phyloP scores from a whole-genome alignment of 2,797 vertebrate genomes.

The Hydrocynus forskahlii region DNA sequence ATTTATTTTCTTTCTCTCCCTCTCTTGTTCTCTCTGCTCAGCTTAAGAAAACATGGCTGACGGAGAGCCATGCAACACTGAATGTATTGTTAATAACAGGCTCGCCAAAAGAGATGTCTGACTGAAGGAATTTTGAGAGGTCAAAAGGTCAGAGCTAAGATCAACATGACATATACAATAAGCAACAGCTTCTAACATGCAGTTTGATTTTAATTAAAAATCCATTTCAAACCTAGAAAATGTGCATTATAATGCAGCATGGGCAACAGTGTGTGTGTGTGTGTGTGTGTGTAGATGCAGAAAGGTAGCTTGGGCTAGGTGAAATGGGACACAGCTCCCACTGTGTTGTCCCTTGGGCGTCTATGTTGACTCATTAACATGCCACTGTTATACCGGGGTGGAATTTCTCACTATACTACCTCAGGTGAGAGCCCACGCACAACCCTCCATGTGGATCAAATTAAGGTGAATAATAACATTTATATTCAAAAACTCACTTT shows the following conservation, averaged over 20 bases:
- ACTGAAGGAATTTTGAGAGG: slow-evolving; percentile 30
- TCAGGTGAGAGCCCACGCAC: slow-evolving; percentile 61
- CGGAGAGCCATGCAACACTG: slow-evolving; percentile 34
- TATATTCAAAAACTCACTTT: slow-evolving; percentile 69
- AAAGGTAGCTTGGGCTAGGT: neutral
- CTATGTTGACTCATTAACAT: slow-evolving; percentile 55
- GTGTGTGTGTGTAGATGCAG: neutral
- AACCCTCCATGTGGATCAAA: slow-evolving; percentile 86
- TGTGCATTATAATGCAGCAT: neutral
- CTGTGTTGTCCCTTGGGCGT: slow-evolving; percentile 27
- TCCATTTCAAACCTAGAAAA: neutral
- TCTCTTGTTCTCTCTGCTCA: slow-evolving; percentile 7
- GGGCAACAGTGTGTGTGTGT: neutral
- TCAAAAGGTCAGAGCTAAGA: slow-evolving; percentile 27
- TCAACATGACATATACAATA: slow-evolving; percentile 28
- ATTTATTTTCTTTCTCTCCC: slow-evolving; percentile 67
- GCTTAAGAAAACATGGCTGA: slow-evolving; percentile 16
- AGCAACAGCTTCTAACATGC: neutral
- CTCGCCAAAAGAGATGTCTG: slow-evolving; percentile 11
- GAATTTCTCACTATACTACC: slow-evolving; percentile 66
- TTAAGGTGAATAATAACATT: slow-evolving; percentile 79
- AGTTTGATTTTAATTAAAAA: neutral
- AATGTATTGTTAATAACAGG: slow-evolving; percentile 46
- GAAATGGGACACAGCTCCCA: slow-evolving; percentile 12
- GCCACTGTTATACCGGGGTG: slow-evolving; percentile 58